A percentile compares a stretch with the other conserved stretches of the same genome.
Evolutionary conservation across 2,888 invertebrate species (phyloP).

Genomic region (Caenorhabditis sp.): DNA sequence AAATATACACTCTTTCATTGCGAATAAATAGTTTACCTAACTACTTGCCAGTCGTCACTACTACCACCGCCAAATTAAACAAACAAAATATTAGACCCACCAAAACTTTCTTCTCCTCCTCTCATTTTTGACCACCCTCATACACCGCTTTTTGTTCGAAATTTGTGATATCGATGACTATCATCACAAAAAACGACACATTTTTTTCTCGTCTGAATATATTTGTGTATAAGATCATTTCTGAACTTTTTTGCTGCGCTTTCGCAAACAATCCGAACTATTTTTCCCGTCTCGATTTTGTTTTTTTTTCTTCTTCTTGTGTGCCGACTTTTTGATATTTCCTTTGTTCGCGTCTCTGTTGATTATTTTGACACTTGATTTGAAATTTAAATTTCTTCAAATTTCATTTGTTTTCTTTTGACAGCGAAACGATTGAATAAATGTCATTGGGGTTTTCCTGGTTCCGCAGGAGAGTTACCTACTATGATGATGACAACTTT

Average conservation of each 20-base stretch:
- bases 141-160: too few species aligned
- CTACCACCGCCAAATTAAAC: background rate
- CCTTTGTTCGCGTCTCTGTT: too few species aligned
- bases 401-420: background rate
- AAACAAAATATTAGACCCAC: background rate
- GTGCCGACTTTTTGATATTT: background rate
- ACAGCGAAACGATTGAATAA: conserved; percentile 3
- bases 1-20: background rate
- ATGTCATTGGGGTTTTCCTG: conserved; percentile 40
- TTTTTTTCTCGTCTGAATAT: background rate
- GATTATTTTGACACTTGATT: background rate
- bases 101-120: background rate
- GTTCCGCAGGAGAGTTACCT: conserved; percentile 40
- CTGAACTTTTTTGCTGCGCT: background rate
- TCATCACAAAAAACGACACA: background rate
- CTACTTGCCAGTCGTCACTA: background rate
- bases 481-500: conserved; percentile 27
- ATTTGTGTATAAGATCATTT: background rate
- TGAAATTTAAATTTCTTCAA: background rate
- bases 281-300: background rate
- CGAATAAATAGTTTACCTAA: background rate
- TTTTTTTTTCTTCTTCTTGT: background rate
- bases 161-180: too few species aligned
- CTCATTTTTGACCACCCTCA: too few species aligned
- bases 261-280: background rate